These are phyloP conservation scores for Nephrotoma guestfalica DNA, from an alignment of 2,888 invertebrate species.

Conservation along the genomic window DNA sequence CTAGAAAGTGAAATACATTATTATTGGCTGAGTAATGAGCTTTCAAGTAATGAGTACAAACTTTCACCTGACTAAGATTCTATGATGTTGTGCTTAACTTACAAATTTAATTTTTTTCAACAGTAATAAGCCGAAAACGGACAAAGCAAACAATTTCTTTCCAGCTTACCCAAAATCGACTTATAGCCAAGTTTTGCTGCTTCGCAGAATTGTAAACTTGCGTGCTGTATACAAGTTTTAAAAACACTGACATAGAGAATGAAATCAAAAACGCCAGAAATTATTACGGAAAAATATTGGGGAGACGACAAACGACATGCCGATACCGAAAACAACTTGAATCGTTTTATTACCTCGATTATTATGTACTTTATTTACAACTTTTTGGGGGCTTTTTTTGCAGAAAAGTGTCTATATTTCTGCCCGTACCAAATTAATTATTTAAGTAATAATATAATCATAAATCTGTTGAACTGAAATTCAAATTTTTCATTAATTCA, in stretches of 20 bases:
- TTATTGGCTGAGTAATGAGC: too few relatives aligned
- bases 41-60: too few relatives aligned
- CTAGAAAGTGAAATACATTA: too few relatives aligned
- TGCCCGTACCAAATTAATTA: not conserved
- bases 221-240: too few relatives aligned
- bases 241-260: not conserved
- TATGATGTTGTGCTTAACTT: too few relatives aligned
- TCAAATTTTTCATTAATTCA: not conserved
- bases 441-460: not conserved
- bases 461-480: not conserved
- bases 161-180: too few relatives aligned
- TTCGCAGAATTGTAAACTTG: too few relatives aligned
- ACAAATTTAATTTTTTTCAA: too few relatives aligned
- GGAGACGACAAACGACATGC: not conserved
- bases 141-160: too few relatives aligned
- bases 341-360: not conserved
- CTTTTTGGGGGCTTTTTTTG: not conserved
- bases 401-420: not conserved
- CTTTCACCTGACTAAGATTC: too few relatives aligned
- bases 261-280: not conserved
- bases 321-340: not conserved
- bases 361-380: not conserved
- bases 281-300: not conserved
- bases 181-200: too few relatives aligned
- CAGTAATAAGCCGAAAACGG: too few relatives aligned